Base-by-base conservation (phyloP, 2,113 vertebrate species). In the Pangasianodon gigas region DNA sequence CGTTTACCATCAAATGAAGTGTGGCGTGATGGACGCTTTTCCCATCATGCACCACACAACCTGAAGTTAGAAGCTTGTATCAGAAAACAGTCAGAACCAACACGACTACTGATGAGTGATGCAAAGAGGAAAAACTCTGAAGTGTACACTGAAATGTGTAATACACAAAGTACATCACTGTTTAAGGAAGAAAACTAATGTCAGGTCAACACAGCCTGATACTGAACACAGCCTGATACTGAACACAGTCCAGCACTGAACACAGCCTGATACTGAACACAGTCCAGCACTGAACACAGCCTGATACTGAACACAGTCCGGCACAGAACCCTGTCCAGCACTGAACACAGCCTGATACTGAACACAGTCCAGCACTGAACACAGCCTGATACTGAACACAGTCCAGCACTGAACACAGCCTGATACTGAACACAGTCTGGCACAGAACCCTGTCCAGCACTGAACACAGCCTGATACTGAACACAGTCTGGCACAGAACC, bases 41-140 rank as follows among this genome's bases (percentile, higher is more conserved):
- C 58, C 37, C 37, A 84, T 84, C 10, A 84, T 84, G 82, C 82
- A 84, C 9, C 54, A 46, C 80, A 62, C 82, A 62, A 26, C 11
- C 4, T 44, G 56, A 84, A 16, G 41, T 44, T 62, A 26, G 37
- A 16, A 84, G 11, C 11, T 3, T 4, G 52, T 0, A 10, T 58
- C 32, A 83, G 79, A 56, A 58, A 56, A 56, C 52, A 37, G 52
- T 37, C 52, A 56, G 52, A 83, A 21, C 16, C 52, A 79, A 56
- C 19, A 58, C 18, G 7, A 58, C 81, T 24, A 24, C 11, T 77
- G 74, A 46, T 46, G 41, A 77, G 74, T 3, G 21, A 9, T 4
- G 74, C 2, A 46, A 10, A 13, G 21, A 77, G 21, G 41, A 19
- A 29, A 51, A 48, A 74, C 71, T 21, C 37, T 48, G 19, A 77